Base-by-base conservation (phyloP, 2,797 vertebrate species). In the Orientallactaga sibirica region DNA sequence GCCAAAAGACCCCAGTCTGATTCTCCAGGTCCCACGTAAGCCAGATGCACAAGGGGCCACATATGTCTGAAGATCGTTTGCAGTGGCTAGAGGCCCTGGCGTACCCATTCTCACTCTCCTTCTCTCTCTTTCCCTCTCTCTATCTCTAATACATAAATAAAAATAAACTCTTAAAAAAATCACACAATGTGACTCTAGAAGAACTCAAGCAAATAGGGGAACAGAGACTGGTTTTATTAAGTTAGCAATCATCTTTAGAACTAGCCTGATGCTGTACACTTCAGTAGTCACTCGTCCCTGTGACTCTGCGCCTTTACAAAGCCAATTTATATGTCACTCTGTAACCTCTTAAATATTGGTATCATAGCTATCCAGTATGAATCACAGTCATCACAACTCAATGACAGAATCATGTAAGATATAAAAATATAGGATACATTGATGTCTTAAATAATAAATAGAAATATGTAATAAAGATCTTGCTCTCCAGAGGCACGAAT, bases 401-500 rank as follows among this genome's bases (percentile, higher is more conserved):
- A 80, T 19, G 33, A 90, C 11, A 93, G 67, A 91, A 48, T 81
- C 43, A 85, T 48, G 77, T 43, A 93, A 94, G 48, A 64, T 52
- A 94, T 66, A 68, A 84, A 92, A 95, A 27, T 12, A 58, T 86
- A 77, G 37, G 25, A 15, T 83, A 55, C 5, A 37, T 4, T 66
- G 64, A 81, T 10, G 16, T 43, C 14, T 75, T 89, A 92, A 67
- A 80, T 37, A 90, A 90, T 14, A 78, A 3, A 37, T 2, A 16
- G 48, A 4, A 58, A 74, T 55, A 41, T 24, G 80, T 67, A 80
- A 61, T 76, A 86, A 73, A 52, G 18, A 37, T 73, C 86, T 79
- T 83, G 5, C 27, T 89, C 48, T 86, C 25, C 52, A 75, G 85
- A 64, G 58, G 29, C 19, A 88, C 86, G 52, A 83, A 81, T 48